Conservation (phyloP, 2,888 invertebrate genomes). For the Cheilosia soror region DNA sequence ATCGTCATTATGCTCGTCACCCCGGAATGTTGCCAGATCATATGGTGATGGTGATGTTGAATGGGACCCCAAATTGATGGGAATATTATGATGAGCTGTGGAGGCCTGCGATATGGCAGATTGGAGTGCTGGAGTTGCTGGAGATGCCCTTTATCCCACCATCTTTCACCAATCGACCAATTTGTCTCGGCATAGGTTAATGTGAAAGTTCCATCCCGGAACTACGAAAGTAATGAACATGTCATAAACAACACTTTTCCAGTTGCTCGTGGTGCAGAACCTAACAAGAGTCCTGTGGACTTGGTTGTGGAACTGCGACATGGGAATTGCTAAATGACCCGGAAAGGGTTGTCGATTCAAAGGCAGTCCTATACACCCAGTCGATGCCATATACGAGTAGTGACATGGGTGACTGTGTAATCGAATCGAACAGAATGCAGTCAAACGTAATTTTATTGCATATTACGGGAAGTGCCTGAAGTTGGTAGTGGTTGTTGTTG, state of each 20-base stretch:
- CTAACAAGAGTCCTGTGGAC: conserved; percentile 30
- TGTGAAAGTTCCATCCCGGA: conserved; percentile 53
- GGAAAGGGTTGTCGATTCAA: conserved; percentile 68
- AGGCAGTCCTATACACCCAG: conserved; percentile 42
- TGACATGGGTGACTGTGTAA: conserved; percentile 75
- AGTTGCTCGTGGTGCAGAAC: conserved; percentile 65
- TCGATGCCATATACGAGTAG: conserved; percentile 24
- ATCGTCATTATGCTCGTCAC: conserved; percentile 33
- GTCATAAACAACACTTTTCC: conserved; percentile 71
- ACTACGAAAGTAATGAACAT: conserved; percentile 71
- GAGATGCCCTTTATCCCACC: conserved; percentile 13
- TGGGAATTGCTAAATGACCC: conserved; percentile 72
- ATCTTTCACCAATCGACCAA: conserved; percentile 55
- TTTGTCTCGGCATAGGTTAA: conserved; percentile 66
- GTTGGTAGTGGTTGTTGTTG: conserved; percentile 26
- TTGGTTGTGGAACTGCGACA: conserved; percentile 38
- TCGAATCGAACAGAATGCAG: conserved; percentile 75
- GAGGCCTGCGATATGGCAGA: conserved; percentile 15
- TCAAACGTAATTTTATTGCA: conserved; percentile 76
- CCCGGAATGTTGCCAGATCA: conserved; percentile 59
- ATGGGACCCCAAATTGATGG: conserved; percentile 24
- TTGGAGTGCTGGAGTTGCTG: conserved; percentile 36
- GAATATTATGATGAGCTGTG: conserved; percentile 58
- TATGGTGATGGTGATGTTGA: conserved; percentile 18
- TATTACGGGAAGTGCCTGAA: conserved; percentile 51